Conservation (phyloP, 2,797 vertebrate genomes). For the Sebastes glaucus region DNA sequence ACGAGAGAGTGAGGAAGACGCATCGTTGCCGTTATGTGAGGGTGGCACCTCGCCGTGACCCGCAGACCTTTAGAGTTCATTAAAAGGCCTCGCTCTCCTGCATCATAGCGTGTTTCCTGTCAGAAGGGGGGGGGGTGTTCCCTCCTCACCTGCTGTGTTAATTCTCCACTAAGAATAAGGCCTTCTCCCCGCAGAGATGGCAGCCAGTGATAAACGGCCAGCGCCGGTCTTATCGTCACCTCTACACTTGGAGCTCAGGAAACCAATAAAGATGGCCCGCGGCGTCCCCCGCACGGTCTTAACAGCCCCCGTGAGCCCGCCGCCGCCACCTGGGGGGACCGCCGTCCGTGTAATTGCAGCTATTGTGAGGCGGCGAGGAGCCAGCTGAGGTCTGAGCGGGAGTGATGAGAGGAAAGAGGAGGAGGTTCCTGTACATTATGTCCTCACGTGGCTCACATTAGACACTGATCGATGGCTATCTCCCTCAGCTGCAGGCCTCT, state of each 20-base stretch:
- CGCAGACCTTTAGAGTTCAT: slow-evolving; percentile 39
- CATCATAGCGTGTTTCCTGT: slow-evolving; percentile 4
- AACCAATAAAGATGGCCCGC: slow-evolving; percentile 53
- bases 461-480: slow-evolving; percentile 44
- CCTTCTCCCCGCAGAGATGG: slow-evolving; percentile 21
- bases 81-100: slow-evolving; percentile 9
- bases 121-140: not conserved
- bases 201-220: slow-evolving; percentile 48
- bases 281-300: slow-evolving; percentile 7
- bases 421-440: slow-evolving; percentile 9
- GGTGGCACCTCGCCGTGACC: slow-evolving; percentile 26
- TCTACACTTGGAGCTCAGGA: slow-evolving; percentile 29
- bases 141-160: slow-evolving; percentile 18
- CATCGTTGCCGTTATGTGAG: not conserved
- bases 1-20: not conserved
- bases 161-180: slow-evolving; percentile 25
- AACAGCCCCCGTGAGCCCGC: slow-evolving; percentile 59
- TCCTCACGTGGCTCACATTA: slow-evolving; percentile 12
- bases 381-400: slow-evolving; percentile 74
- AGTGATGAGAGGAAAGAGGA: slow-evolving; percentile 44
- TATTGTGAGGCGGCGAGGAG: slow-evolving; percentile 59
- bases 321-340: slow-evolving; percentile 20
- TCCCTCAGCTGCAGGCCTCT: not conserved
- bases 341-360: slow-evolving; percentile 72
- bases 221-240: slow-evolving; percentile 40